Conservation (phyloP, 2,797 vertebrate genomes). For the Epinephelus awoara region DNA sequence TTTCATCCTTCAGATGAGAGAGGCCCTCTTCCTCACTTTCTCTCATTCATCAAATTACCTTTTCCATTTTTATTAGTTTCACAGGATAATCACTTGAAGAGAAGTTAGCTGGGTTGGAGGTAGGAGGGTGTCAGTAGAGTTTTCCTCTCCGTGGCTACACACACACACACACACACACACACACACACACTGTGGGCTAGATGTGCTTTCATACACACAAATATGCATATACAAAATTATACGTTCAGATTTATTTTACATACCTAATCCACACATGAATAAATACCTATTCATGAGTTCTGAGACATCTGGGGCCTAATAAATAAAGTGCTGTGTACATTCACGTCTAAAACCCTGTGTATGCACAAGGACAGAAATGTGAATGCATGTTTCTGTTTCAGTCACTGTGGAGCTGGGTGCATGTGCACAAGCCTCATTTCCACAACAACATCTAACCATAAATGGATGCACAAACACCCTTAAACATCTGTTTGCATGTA, state of each 20-base stretch:
- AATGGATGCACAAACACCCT: too few relatives aligned
- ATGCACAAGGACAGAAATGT: too few relatives aligned
- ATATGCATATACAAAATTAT: neutral
- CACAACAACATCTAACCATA: too few relatives aligned
- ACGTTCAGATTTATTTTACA: neutral
- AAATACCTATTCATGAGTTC: neutral
- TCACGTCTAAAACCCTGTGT: too few relatives aligned
- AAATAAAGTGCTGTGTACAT: too few relatives aligned
- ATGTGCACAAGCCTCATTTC: too few relatives aligned
- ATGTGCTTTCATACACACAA: neutral
- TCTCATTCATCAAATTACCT: conserved; percentile 63
- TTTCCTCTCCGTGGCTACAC: neutral
- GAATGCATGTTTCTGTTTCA: too few relatives aligned
- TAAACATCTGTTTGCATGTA: too few relatives aligned
- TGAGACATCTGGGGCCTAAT: neutral
- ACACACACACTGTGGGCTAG: neutral
- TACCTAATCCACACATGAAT: neutral
- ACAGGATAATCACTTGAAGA: conserved; percentile 59
- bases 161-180: neutral
- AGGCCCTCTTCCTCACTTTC: conserved; percentile 47
- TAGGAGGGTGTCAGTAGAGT: conserved; percentile 12
- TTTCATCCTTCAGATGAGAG: conserved; percentile 68
- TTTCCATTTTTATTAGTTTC: conserved; percentile 59
- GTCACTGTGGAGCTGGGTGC: too few relatives aligned
- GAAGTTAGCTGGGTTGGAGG: conserved; percentile 18